Evolutionary conservation across 1,140 invertebrate species (phyloP), one percentile per base, ranked within the genome.

Genomic region (Polyergus mexicanus): DNA sequence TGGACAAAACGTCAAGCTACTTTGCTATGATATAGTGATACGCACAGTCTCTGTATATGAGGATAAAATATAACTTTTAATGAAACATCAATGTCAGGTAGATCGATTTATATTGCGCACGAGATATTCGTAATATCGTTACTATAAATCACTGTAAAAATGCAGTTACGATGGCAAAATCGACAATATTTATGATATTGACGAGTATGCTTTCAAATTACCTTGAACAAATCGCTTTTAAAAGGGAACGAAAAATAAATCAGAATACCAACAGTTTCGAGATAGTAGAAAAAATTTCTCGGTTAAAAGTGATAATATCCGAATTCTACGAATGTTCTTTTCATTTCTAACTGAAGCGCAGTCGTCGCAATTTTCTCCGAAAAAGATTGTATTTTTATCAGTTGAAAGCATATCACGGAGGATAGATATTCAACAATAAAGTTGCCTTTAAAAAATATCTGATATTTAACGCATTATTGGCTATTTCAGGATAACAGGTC

Each of bases 41-140:
- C 3, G 3, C 32, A 32, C 3, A 11, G 47, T 51, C 58, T 71
- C 16, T 13, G 28, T 41, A 38, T 56, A 71, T 22, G 51, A 32
- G 38, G 35, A 60, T 83, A 74, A 83, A 44, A 83, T 83, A 83
- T 83, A 83, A 83, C 78, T 83, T 74, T 74, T 83, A 83, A 83
- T 83, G 78, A 83, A 83, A 83, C 78, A 74, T 83, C 78, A 83
- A 19, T 41, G 54, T 83, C 68, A 44, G 78, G 22, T 38, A 60
- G 25, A 60, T 60, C 38, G 68, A 83, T 47, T 83, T 83, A 47
- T 69, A 71, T 83, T 83, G 44, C 54, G 51, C n/a, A 68, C 47
- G 25, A 13, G 13, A 60, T 47, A 38, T n/a, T 25, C 22, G 51
- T 83, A 83, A 83, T 83, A 83, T 83, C 44, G 68, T 72, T 60